A percentile compares a stretch with the other conserved stretches of the same genome.
phyloP scores from a whole-genome alignment of 2,113 vertebrate genomes.

The Columba janthina region DNA sequence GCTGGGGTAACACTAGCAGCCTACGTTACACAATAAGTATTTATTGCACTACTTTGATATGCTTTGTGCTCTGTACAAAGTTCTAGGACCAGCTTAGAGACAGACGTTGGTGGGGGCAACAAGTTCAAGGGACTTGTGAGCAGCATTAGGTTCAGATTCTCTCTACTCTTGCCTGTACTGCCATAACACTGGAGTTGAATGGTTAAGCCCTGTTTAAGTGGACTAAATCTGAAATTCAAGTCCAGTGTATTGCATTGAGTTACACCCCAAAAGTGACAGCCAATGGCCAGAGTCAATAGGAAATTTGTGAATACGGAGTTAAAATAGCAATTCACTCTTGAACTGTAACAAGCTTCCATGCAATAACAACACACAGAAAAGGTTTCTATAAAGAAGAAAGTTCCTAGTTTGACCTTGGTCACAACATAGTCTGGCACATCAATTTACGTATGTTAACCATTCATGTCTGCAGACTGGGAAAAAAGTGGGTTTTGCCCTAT shows the following conservation, averaged over 20 bases:
- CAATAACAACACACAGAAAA: neutral
- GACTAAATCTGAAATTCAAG: neutral
- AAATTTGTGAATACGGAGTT: neutral
- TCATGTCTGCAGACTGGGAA: neutral
- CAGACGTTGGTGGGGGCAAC: neutral
- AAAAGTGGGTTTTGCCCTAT: neutral
- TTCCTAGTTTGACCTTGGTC: neutral
- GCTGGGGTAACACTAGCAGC: no score
- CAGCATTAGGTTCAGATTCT: neutral
- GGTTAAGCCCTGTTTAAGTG: neutral
- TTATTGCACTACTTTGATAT: no score
- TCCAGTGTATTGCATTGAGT: neutral
- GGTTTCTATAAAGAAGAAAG: neutral
- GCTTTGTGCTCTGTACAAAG: no score
- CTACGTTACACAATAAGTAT: no score
- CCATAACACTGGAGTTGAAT: neutral
- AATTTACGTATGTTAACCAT: neutral
- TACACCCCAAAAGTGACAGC: neutral
- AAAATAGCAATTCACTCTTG: neutral
- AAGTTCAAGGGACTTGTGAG: neutral
- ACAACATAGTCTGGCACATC: neutral
- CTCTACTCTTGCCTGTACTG: neutral
- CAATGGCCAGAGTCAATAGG: neutral
- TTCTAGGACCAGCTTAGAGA: no score
- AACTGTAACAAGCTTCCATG: neutral